phyloP scores from a whole-genome alignment of 2,797 vertebrate genomes.

The Tenualosa ilisha region DNA sequence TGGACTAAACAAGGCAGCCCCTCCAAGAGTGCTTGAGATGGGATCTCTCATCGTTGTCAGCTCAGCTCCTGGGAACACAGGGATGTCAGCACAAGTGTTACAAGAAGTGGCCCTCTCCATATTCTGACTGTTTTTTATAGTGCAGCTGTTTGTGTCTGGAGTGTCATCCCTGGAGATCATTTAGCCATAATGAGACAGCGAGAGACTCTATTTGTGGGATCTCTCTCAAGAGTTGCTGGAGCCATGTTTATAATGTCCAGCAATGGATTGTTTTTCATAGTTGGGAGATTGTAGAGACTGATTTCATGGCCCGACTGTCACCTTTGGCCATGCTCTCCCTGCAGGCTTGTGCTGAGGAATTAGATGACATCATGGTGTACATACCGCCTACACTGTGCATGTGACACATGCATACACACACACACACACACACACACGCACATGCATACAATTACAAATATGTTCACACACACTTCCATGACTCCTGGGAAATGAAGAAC shows the following conservation, averaged over 20 bases:
- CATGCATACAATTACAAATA: not conserved
- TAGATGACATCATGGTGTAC: conserved; percentile 30
- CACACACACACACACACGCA: not conserved
- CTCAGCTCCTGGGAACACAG: not conserved
- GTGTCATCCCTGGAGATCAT: conserved; percentile 38
- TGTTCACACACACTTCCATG: conserved; percentile 45
- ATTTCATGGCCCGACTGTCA: not conserved
- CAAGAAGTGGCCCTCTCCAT: not conserved
- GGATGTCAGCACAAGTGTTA: not conserved
- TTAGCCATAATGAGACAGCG: conserved; percentile 39
- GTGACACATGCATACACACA: not conserved
- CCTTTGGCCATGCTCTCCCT: conserved; percentile 21
- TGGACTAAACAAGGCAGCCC: not conserved
- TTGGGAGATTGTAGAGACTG: conserved; percentile 13
- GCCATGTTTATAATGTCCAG: conserved; percentile 36
- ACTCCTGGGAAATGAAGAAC: conserved; percentile 27
- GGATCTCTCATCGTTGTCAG: not conserved
- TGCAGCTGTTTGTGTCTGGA: conserved; percentile 39
- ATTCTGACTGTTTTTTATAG: conserved; percentile 16
- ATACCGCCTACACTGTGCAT: conserved; percentile 25
- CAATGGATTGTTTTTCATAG: conserved; percentile 38
- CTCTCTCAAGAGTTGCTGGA: conserved; percentile 16
- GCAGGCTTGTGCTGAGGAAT: conserved; percentile 35
- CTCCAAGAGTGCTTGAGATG: not conserved
- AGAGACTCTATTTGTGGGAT: conserved; percentile 40